Base-by-base conservation (phyloP, 2,797 vertebrate genomes). In the Microtus californicus region DNA sequence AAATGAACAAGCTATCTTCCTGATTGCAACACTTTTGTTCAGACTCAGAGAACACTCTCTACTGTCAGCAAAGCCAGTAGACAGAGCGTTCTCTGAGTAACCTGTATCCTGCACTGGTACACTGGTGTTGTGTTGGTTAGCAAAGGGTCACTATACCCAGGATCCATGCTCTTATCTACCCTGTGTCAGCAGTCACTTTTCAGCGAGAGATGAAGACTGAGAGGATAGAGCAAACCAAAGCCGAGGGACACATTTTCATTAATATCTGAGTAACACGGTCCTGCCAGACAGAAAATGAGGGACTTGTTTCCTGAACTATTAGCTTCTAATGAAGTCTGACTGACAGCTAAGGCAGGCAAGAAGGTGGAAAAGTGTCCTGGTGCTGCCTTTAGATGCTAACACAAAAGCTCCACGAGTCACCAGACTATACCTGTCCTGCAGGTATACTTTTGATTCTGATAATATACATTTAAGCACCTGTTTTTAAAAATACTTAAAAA, bases 1-100 rank as follows among this genome's bases (percentile, higher is more conserved):
- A 93, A 93, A 17, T 67, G 14, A 90, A 43, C 86, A 89, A 93
- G 71, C 51, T 87, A 63, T 51, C 71, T 95, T 65, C 91, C 23
- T 91, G 25, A 61, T 11, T 59, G 56, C 6, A 6, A 23, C 54
- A 21, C 56, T 59, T 59, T 59, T 59, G 56, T 59, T 59, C 6
- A 59, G 56, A 59, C 56, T 59, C 56, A 59, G 56, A 59, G 56
- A 59, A 23, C 6, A 2, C 56, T 21, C 2, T 59, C 48, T 51
- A 13, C 48, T 51, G 13, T 51, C 48, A 13, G 48, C 48, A 51
- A 51, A 51, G 48, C 12, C 48, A 59, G 61, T 23, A 73, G 9
- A 91, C 59, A 65, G 17, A 48, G 17, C 4, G 2, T 85, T 67
- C 40, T 83, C 43, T 48, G 56, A n/a, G 63, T 67, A 25, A 67